Base-by-base conservation (phyloP, 64 coral and sea anemone genomes). In the Montipora foliosa region DNA sequence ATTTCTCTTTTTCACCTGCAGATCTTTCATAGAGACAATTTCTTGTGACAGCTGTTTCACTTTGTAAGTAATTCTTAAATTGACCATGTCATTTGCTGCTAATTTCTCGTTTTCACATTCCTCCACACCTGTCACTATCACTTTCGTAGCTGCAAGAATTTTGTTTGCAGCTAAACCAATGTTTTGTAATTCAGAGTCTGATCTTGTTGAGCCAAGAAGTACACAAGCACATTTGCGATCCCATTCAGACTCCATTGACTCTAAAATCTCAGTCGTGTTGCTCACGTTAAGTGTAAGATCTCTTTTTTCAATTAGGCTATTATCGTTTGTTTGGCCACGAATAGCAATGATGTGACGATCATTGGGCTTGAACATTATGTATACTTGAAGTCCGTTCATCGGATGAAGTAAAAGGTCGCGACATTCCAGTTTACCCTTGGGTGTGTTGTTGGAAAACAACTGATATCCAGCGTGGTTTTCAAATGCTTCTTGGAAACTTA, bases 191-290 rank as follows among this genome's bases (percentile, higher is more conserved):
- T 83, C 79, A 57, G 21, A 11, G 70, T 91, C 52, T 91, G 89
- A 81, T 91, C 79, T 91, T 16, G 51, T 91, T 49, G 79, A 20
- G 73, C 89, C 81, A 69, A 91, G 81, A 64, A 82, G 78, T 44
- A 91, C 89, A 57, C 64, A 22, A 20, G 78, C 78, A 45, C 89
- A 91, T 91, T 91, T 91, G 12, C 89, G 9, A 68, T 83, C 68
- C 79, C 79, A 91, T 76, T 84, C 79, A 75, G 76, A 75, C 19
- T 76, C 69, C 79, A 91, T 83, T 47, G 68, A 71, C 58, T 76
- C 22, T 46, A 76, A 44, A 44, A 92, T 83, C 47, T 55, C 90
- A 75, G 79, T 8, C 1, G 68, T 92, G 44, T 83, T 84, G 25
- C 67, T 83, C 0, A 47, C 24, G 61, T 77, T 64, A 75, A 92